These are phyloP conservation scores for Oryzaephilus surinamensis DNA, from an alignment of 1,140 invertebrate genomes.

Conservation along the genomic window DNA sequence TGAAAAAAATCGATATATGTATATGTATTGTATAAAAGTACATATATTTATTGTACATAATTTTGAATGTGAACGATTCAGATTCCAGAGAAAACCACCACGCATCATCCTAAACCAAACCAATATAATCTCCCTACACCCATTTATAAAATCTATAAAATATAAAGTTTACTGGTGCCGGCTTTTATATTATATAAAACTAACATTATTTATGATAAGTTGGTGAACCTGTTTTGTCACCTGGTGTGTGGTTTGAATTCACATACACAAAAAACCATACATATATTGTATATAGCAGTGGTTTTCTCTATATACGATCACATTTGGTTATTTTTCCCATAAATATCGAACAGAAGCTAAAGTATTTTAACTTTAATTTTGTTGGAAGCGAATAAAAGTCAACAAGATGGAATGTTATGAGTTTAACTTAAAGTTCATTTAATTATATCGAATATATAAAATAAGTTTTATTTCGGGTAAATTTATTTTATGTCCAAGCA, in stretches of 20 bases:
- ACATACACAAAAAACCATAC: not conserved
- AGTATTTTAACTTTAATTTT: conserved; percentile 23
- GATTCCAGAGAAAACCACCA: too few species aligned
- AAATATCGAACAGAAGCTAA: conserved; percentile 23
- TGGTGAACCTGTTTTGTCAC: conserved; percentile 29
- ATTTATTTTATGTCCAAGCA: not conserved
- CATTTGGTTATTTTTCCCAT: conserved; percentile 26
- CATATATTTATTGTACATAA: too few species aligned
- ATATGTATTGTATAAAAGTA: too few species aligned
- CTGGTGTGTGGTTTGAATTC: conserved; percentile 20
- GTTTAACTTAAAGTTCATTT: conserved; percentile 7
- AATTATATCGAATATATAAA: conserved; percentile 13
- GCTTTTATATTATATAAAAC: conserved; percentile 17
- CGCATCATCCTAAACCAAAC: too few species aligned
- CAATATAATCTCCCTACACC: too few species aligned
- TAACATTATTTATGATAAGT: conserved; percentile 22
- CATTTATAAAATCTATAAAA: conserved; percentile 16
- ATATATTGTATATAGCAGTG: too few species aligned
- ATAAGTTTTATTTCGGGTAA: conserved; percentile 7
- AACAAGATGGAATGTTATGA: conserved; percentile 20
- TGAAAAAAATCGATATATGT: conserved; percentile 11
- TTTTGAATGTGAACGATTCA: too few species aligned
- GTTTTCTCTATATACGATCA: too few species aligned
- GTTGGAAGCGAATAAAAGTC: conserved; percentile 20
- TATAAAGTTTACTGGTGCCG: conserved; percentile 13